phyloP scores from a whole-genome alignment of 2,113 vertebrate species.

The Sylvilagus bachmani region DNA sequence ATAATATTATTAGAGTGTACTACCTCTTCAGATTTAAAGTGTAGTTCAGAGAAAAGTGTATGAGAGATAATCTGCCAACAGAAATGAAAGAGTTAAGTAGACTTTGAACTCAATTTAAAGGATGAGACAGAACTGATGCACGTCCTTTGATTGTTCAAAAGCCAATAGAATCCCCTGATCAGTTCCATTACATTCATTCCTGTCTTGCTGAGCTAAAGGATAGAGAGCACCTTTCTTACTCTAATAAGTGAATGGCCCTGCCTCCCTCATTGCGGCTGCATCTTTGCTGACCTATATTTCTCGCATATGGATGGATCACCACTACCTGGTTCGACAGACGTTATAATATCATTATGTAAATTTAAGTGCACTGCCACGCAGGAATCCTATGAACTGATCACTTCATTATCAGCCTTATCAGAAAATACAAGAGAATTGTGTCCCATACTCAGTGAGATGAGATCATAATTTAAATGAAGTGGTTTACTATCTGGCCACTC shows the following conservation, averaged over 20 bases:
- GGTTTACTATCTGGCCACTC: slow-evolving; percentile 67
- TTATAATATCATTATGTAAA: slow-evolving; percentile 84
- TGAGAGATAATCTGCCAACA: background rate
- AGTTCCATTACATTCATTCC: slow-evolving; percentile 79
- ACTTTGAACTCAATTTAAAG: slow-evolving; percentile 75
- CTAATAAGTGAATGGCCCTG: slow-evolving; percentile 73
- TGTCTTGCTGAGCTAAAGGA: slow-evolving; percentile 74
- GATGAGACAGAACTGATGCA: slow-evolving; percentile 68
- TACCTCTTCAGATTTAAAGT: background rate
- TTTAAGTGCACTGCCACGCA: slow-evolving; percentile 65
- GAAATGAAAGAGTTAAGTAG: slow-evolving; percentile 66
- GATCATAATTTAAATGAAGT: slow-evolving; percentile 79
- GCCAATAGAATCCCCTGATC: slow-evolving; percentile 74
- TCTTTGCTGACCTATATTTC: slow-evolving; percentile 81
- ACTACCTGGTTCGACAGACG: slow-evolving; percentile 71
- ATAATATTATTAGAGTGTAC: background rate
- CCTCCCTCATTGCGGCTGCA: slow-evolving; percentile 69
- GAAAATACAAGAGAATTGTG: slow-evolving; percentile 79
- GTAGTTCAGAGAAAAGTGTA: background rate
- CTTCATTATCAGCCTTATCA: slow-evolving; percentile 83
- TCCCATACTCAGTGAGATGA: slow-evolving; percentile 62
- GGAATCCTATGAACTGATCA: slow-evolving; percentile 78
- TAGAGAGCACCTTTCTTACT: slow-evolving; percentile 73
- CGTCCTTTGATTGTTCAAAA: slow-evolving; percentile 80
- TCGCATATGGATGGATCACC: slow-evolving; percentile 71